Conservation (phyloP, 2,888 invertebrate genomes). For the Idaea straminata region DNA sequence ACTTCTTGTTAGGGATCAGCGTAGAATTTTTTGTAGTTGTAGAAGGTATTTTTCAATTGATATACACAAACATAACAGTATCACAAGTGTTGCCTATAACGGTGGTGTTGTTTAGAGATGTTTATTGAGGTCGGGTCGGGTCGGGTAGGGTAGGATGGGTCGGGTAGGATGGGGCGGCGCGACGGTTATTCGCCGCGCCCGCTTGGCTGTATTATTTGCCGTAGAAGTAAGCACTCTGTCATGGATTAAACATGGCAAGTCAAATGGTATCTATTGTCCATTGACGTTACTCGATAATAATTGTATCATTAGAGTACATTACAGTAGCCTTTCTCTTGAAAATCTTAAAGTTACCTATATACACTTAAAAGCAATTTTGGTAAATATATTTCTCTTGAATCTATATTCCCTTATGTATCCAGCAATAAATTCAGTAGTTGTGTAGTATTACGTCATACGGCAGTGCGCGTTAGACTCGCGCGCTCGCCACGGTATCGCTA, state of each 20-base stretch:
- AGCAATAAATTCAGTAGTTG: slow-evolving; percentile 79
- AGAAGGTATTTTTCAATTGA: slow-evolving; percentile 72
- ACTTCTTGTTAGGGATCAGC: slow-evolving; percentile 73
- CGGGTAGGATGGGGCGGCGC: slow-evolving; percentile 36
- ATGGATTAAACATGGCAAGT: slow-evolving; percentile 68
- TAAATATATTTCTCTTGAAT: slow-evolving; percentile 79
- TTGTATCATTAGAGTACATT: slow-evolving; percentile 80
- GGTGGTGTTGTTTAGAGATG: slow-evolving; percentile 72
- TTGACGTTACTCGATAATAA: slow-evolving; percentile 80
- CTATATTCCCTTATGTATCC: slow-evolving; percentile 79
- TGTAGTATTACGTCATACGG: slow-evolving; percentile 70
- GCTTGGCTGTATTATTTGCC: slow-evolving; percentile 74
- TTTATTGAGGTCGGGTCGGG: slow-evolving; percentile 64
- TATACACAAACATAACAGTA: slow-evolving; percentile 74
- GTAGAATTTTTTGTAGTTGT: slow-evolving; percentile 70
- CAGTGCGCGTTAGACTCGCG: slow-evolving; percentile 42
- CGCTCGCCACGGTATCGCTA: slow-evolving; percentile 5
- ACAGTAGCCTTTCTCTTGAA: slow-evolving; percentile 79
- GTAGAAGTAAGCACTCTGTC: slow-evolving; percentile 74
- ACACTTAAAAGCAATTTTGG: slow-evolving; percentile 76
- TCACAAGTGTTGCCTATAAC: slow-evolving; percentile 70
- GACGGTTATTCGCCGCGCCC: slow-evolving; percentile 60
- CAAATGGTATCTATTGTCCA: slow-evolving; percentile 79
- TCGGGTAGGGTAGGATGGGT: slow-evolving; percentile 45
- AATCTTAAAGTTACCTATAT: slow-evolving; percentile 80